Evolutionary conservation across 2,113 vertebrate genomes (phyloP).

Genomic region (Anarrhichthys ocellatus): DNA sequence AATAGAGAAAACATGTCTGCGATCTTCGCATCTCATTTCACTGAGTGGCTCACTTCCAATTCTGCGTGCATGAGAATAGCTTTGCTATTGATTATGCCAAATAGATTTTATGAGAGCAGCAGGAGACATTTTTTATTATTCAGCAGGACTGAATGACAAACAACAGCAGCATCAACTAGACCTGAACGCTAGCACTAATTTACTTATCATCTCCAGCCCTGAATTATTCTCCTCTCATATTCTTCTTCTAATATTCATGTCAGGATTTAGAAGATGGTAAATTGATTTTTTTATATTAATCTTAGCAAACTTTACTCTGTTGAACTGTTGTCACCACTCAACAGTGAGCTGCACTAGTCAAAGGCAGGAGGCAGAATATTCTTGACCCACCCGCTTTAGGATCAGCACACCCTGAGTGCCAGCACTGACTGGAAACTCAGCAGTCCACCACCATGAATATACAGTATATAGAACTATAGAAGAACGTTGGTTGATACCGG

Average conservation of each 20-base stretch:
- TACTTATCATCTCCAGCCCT: neutral
- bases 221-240: neutral
- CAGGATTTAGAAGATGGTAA: neutral
- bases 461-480: too few species aligned
- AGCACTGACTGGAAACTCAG: too few species aligned
- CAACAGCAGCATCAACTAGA: neutral
- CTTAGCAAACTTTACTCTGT: neutral
- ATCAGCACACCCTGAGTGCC: neutral
- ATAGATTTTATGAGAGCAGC: conserved; percentile 4
- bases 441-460: too few species aligned
- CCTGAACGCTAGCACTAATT: neutral
- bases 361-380: neutral
- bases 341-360: neutral
- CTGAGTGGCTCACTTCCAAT: neutral
- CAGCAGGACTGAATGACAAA: neutral
- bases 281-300: neutral
- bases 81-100: neutral
- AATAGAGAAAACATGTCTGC: neutral
- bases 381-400: neutral
- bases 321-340: neutral
- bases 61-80: neutral
- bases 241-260: neutral
- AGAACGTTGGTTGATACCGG: too few species aligned
- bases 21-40: neutral
- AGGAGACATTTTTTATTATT: neutral